Conservation (phyloP, 2,888 invertebrate species). For the Laspeyria flexula region DNA sequence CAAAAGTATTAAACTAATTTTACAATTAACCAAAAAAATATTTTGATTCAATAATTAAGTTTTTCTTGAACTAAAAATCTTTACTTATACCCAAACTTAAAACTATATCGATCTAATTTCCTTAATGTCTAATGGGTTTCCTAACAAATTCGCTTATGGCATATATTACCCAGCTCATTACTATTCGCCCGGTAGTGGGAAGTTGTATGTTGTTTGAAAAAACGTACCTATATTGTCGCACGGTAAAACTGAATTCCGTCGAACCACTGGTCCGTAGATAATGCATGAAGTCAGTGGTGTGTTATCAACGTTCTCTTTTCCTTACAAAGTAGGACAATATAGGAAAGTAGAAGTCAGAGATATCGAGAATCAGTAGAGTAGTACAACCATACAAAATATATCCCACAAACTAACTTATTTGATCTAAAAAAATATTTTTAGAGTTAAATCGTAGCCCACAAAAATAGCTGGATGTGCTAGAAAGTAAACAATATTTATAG, state of each 20-base stretch:
- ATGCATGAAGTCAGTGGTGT: slow-evolving; percentile 48
- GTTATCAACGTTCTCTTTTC: slow-evolving; percentile 15
- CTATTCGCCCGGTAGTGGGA: slow-evolving; percentile 60
- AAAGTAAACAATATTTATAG: too few species aligned
- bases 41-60: too few species aligned
- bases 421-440: too few species aligned
- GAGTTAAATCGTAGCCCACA: too few species aligned
- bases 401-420: too few species aligned
- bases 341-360: not conserved
- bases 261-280: slow-evolving; percentile 61
- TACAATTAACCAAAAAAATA: too few species aligned
- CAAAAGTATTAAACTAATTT: too few species aligned
- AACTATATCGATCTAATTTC: slow-evolving; percentile 14
- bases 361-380: too few species aligned
- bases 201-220: slow-evolving; percentile 64
- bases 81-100: not conserved
- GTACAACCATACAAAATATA: too few species aligned
- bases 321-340: not conserved
- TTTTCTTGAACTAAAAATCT: too few species aligned
- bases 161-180: slow-evolving; percentile 31
- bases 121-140: slow-evolving; percentile 22
- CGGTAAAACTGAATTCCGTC: slow-evolving; percentile 63
- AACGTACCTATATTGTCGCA: slow-evolving; percentile 70
- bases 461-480: too few species aligned
- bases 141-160: slow-evolving; percentile 17